Evolutionary conservation across 2,797 vertebrate species (phyloP).

Genomic region (Lacerta viridis): DNA sequence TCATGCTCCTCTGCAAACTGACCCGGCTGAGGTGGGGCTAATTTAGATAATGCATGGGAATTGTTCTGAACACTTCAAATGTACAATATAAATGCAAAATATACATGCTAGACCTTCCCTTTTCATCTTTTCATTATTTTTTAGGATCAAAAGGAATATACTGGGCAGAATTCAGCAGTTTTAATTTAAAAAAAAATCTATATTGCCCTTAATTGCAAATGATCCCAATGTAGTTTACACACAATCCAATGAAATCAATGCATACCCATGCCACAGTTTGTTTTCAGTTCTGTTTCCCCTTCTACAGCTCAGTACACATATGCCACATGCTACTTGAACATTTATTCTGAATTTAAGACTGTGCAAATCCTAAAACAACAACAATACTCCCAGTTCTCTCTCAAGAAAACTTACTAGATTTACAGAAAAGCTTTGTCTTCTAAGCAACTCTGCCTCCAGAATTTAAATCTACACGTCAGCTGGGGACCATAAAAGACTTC

Average conservation of each 20-base stretch:
- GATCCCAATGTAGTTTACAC: too few relatives aligned
- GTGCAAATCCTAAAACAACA: background rate
- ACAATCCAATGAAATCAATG: too few relatives aligned
- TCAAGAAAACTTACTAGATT: background rate
- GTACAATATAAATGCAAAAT: background rate
- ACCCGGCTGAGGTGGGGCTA: background rate
- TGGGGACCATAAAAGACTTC: background rate
- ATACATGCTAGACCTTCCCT: background rate
- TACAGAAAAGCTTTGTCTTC: background rate
- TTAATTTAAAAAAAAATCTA: too few relatives aligned
- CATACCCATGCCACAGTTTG: background rate
- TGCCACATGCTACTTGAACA: background rate
- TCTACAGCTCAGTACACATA: background rate
- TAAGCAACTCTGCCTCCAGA: background rate
- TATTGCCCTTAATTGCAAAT: too few relatives aligned
- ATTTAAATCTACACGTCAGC: background rate
- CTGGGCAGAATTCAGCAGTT: background rate
- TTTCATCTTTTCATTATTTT: background rate
- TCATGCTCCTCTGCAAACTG: background rate
- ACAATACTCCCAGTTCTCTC: background rate
- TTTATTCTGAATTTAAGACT: background rate
- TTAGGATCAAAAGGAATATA: background rate
- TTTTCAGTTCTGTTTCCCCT: background rate
- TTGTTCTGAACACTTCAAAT: background rate
- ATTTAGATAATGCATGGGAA: background rate